Evolutionary conservation across 2,888 invertebrate genomes (phyloP), one percentile per base, ranked within the genome.

Genomic region (Caenorhabditis sp.): DNA sequence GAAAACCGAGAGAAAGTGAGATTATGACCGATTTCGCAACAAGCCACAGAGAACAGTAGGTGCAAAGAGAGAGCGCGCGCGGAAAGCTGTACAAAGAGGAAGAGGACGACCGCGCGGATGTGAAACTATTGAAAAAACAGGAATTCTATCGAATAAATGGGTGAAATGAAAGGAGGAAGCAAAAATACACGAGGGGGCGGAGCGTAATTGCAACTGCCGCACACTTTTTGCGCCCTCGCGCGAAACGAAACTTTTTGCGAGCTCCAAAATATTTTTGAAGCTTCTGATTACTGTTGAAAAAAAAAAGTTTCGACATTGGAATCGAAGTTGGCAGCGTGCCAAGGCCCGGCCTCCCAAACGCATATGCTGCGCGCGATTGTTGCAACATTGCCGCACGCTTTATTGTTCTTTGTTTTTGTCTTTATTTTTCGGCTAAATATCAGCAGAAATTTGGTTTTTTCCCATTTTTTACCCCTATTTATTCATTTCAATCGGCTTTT

Each of bases 11-110:
- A 13, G 2, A 11, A 26, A 43, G 27, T 43, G 46, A 66, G 52
- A 59, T 58, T 68, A 20, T 35, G 52, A 39, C 17, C 8, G 30
- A 68, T 68, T 68, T 68, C 68, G 68, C 68, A 68, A 68, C 41
- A 43, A 41, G 41, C 30, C 20, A 46, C 24, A n/a, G 30, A 50
- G 37, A 30, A 22, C 7, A 41, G 8, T 24, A 35, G 26, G 68
- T 52, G 50, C 26, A 27, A 65, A 65, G 26, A 35, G 27, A 52
- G 58, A 45, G 50, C 58, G 35, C 3, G 24, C 5, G 15, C 15
- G 20, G 32, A 22, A 52, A 68, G 68, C 50, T 58, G 52, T 15
- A 59, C 50, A 68, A 58, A 68, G 41, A 58, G 32, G 32, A 68
- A 58, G 41, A 13, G 66, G 46, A 48, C 13, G 3, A 17, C 41